phyloP scores from a whole-genome alignment of 2,797 vertebrate genomes.

The Avahi laniger region DNA sequence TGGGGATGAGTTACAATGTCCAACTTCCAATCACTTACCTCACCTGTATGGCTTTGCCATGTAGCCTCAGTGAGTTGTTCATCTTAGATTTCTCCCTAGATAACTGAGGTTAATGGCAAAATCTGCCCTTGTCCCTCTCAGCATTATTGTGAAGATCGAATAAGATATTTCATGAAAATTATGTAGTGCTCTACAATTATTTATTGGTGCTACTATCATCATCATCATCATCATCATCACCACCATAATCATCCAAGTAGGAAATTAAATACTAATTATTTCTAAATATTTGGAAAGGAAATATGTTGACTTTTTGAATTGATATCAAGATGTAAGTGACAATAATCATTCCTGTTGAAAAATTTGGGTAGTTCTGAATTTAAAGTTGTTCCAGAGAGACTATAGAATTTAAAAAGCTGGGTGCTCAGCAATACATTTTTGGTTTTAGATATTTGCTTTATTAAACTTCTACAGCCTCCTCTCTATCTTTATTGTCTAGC shows the following conservation, averaged over 20 bases:
- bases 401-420: background rate
- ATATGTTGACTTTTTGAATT: background rate
- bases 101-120: background rate
- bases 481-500: background rate
- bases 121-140: background rate
- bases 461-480: background rate
- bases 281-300: background rate
- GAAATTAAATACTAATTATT: background rate
- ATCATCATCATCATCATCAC: background rate
- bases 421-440: background rate
- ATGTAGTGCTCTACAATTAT: background rate
- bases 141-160: background rate
- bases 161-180: background rate
- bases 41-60: background rate
- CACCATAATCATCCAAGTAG: background rate
- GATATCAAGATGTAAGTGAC: background rate
- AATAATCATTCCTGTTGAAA: background rate
- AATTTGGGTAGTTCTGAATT: background rate
- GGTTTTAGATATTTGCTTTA: background rate
- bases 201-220: background rate
- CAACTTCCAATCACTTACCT: background rate
- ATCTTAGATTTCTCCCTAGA: background rate
- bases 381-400: background rate
- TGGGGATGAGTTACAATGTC: background rate
- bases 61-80: background rate